Base-by-base conservation (phyloP, 2,113 vertebrate genomes). In the Etheostoma cragini region DNA sequence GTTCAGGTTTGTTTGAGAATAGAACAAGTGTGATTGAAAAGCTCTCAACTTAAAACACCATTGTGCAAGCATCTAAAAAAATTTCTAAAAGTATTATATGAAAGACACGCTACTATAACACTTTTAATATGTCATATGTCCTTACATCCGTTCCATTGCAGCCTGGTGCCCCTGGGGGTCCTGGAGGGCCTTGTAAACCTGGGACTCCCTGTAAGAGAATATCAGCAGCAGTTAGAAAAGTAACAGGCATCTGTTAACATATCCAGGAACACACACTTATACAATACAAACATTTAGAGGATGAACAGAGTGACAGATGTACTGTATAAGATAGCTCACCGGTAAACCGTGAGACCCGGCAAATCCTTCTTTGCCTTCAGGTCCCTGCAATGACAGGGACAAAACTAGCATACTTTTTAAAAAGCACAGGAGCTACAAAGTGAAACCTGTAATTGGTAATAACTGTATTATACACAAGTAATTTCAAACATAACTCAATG, bases 61-160 rank as follows among this genome's bases (percentile, higher is more conserved):
- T 35, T 8, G n/a, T 35, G 7, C 0, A 1, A 38, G 8, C 22
- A 11, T 35, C 14, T 67, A 1, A 72, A 30, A 26, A 72, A 42
- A 49, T 80, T 0, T 8, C 17, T 21, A 1, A 46, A 79, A 22
- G 2, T 45, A 30, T 56, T 22, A 26, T 3, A 62, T 21, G 49
- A 0, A 45, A 45, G 6, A 65, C 13, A 57, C 66, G 24, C 35
- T 10, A 38, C 42, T 0, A 49, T 72, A 12, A 3, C n/a, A 71
- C 1, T 50, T 12, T 6, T 54, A 47, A 57, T 50, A 33, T 50
- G 16, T 42, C 19, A 50, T 49, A 45, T 76, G 16, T 65, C 57
- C 84, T 84, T 83, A 94, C 92, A 58, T 93, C 74, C 53, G 91
- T 93, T 58, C 91, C 91, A 57, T 93, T 92, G 78, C 89, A 93